Conservation (phyloP, 2,113 vertebrate genomes). For the Daubentonia madagascariensis region DNA sequence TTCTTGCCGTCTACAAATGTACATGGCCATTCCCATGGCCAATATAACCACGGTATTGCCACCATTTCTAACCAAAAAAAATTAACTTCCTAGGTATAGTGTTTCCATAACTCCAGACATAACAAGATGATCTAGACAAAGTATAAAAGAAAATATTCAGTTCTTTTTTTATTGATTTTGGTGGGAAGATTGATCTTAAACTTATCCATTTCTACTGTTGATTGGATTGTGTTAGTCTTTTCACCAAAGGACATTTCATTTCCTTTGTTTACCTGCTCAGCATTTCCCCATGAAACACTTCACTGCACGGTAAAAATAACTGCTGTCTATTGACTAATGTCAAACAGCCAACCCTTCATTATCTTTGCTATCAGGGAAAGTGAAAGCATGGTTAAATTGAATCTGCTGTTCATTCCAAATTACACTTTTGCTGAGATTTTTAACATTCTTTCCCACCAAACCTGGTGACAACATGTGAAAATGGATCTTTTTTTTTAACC, state of each 20-base stretch:
- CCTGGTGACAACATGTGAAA: background rate
- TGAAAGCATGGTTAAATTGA: background rate
- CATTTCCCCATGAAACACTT: background rate
- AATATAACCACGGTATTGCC: background rate
- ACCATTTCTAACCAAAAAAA: background rate
- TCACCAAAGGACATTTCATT: background rate
- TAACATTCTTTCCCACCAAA: background rate
- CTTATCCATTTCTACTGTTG: background rate
- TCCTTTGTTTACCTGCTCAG: constrained; percentile 16
- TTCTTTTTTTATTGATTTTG: constrained; percentile 19
- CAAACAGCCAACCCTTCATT: background rate
- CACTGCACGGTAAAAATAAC: background rate
- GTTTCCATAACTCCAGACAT: background rate
- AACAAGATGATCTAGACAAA: background rate
- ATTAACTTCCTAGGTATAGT: background rate
- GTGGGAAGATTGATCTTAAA: background rate
- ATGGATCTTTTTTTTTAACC: background rate
- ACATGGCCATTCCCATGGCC: background rate
- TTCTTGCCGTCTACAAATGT: background rate
- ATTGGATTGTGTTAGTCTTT: background rate
- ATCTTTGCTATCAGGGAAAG: background rate
- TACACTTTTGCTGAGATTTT: background rate
- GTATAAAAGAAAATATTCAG: background rate
- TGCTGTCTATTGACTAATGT: background rate
- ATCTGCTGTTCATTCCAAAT: background rate